These are phyloP conservation scores for Hiodon tergisus DNA, from an alignment of 2,113 vertebrate species.

Conservation along the genomic window DNA sequence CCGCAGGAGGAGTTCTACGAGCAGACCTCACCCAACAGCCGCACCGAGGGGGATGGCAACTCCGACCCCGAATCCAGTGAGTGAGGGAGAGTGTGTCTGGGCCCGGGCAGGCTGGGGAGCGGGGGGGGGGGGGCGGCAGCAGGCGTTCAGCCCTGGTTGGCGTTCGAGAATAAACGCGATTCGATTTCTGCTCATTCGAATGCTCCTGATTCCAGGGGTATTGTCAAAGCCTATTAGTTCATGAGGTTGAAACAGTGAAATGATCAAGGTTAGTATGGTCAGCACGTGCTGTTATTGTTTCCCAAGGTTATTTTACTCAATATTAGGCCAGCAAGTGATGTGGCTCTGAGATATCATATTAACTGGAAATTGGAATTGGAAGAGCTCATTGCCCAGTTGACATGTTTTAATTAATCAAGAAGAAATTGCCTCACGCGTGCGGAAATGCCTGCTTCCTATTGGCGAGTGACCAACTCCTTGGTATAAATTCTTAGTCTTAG, in stretches of 20 bases:
- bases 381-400: no score
- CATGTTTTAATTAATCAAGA: no score
- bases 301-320: not conserved
- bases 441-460: not conserved
- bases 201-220: slow-evolving; percentile 4
- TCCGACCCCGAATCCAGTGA: slow-evolving; percentile 97
- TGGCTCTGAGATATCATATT: no score
- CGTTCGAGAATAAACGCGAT: not conserved
- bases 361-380: no score
- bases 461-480: not conserved
- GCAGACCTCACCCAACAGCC: slow-evolving; percentile 82
- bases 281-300: not conserved
- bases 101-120: slow-evolving; percentile 7
- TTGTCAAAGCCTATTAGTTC: not conserved
- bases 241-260: not conserved
- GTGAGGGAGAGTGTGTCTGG: slow-evolving; percentile 44
- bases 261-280: slow-evolving; percentile 1
- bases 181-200: not conserved
- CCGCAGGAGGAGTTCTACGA: slow-evolving; percentile 86
- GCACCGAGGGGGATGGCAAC: slow-evolving; percentile 94
- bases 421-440: no score
- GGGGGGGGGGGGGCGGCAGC: not conserved
- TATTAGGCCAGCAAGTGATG: not conserved
- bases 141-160: slow-evolving; percentile 16
- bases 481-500: not conserved